Base-by-base conservation (phyloP, 1,140 invertebrate genomes). In the Hypsibius dujardini region DNA sequence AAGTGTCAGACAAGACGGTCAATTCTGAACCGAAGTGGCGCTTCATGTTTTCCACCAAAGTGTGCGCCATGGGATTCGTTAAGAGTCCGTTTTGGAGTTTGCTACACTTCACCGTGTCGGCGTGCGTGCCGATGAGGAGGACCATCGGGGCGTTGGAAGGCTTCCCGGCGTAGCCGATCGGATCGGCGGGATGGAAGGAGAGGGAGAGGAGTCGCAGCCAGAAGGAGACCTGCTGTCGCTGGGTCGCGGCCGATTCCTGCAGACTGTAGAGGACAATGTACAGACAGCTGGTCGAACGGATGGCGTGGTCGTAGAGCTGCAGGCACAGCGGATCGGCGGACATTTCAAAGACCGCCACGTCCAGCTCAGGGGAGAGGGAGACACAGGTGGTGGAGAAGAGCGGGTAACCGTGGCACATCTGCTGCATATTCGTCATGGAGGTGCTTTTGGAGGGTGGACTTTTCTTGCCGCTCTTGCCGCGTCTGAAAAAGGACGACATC, bases 271-370 rank as follows among this genome's bases (percentile, higher is more conserved):
- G 82, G 74, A 91, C 83, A 2, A 87, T 79, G 75, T 90, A 85
- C 59, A 88, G 78, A 76, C 85, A 85, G 75, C 84, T 84, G 46
- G 83, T 81, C 75, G 86, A 86, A 2, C 85, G 86, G 47, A 89
- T 82, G 75, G 88, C 86, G 74, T 88, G 85, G 78, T 90, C 88
- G 78, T 90, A 90, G 47, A 86, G 80, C 71, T 86, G 82, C 77
- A 88, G 84, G 79, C 89, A 91, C 45, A 85, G 85, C 76, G 89
- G 86, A 75, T 88, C 86, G 1, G 89, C 88, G 46, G 87, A 88
- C 76, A 90, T 88, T 77, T 90, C 88, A 88, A 88, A 90, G 47
- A 90, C 81, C 47, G 84, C 86, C 46, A 87, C 77, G 72, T 88
- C 85, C 3, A 69, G 76, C 73, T 71, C 77, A 79, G 46, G 75